Evolutionary conservation across 2,888 invertebrate species (phyloP).

Genomic region (Meandrusa payeni): DNA sequence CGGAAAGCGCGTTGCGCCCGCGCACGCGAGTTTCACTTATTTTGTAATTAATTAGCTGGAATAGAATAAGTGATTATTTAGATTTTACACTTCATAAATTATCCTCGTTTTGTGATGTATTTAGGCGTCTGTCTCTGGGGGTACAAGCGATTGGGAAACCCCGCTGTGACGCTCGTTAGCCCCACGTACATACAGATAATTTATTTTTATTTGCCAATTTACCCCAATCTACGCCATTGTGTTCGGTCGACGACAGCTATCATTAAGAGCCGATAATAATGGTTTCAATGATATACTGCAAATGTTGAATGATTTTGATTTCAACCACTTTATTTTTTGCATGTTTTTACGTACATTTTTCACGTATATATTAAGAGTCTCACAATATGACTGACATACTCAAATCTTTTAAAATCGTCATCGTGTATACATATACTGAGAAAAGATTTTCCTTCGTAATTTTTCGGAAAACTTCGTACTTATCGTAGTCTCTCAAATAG

Average conservation of each 20-base stretch:
- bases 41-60: slow-evolving; percentile 8
- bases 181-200: slow-evolving; percentile 61
- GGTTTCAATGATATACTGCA: slow-evolving; percentile 24
- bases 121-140: slow-evolving; percentile 66
- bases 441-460: no score
- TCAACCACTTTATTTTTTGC: background rate
- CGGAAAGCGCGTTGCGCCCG: slow-evolving; percentile 57
- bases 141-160: slow-evolving; percentile 55
- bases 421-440: no score
- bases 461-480: no score
- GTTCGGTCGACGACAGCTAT: slow-evolving; percentile 57
- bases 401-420: no score
- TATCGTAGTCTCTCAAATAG: no score
- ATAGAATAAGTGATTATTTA: slow-evolving; percentile 1
- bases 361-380: no score
- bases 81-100: slow-evolving; percentile 25
- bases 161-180: slow-evolving; percentile 69
- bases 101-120: slow-evolving; percentile 44
- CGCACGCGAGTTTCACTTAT: slow-evolving; percentile 36
- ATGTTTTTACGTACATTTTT: no score
- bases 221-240: slow-evolving; percentile 71
- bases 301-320: slow-evolving; percentile 9
- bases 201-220: slow-evolving; percentile 78
- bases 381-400: no score
- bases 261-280: slow-evolving; percentile 37